These are phyloP conservation scores for Semnopithecus entellus DNA, from an alignment of 2,113 vertebrate species.

Conservation along the genomic window DNA sequence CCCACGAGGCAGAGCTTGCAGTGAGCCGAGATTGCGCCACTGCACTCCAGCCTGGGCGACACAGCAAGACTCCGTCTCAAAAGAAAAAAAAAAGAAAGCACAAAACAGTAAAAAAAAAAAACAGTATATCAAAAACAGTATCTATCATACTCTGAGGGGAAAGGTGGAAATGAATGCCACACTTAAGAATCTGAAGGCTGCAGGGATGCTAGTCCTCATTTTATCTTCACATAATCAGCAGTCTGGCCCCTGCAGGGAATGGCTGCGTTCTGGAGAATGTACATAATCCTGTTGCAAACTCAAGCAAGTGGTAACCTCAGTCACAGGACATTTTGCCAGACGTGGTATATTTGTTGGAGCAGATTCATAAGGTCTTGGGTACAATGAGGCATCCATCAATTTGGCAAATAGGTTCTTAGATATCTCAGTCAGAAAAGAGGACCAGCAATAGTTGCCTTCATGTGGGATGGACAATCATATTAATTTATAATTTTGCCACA, in stretches of 20 bases:
- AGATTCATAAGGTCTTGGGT: neutral
- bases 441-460: neutral
- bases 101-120: neutral
- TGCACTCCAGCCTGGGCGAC: too few species aligned
- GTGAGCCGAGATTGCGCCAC: too few species aligned
- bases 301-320: neutral
- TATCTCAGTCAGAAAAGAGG: neutral
- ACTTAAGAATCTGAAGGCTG: neutral
- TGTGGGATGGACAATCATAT: neutral
- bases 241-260: neutral
- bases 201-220: neutral
- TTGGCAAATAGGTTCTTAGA: neutral
- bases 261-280: neutral
- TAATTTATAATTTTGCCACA: neutral
- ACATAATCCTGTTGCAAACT: neutral
- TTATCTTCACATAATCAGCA: neutral
- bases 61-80: too few species aligned
- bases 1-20: too few species aligned
- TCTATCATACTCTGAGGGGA: neutral
- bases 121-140: neutral
- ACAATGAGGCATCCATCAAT: neutral
- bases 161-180: neutral
- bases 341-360: neutral
- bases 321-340: neutral
- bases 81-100: neutral